These are phyloP conservation scores for Apostichopus californicus DNA, from an alignment of 35 echinoderm and acorn worm genomes.

Conservation along the genomic window DNA sequence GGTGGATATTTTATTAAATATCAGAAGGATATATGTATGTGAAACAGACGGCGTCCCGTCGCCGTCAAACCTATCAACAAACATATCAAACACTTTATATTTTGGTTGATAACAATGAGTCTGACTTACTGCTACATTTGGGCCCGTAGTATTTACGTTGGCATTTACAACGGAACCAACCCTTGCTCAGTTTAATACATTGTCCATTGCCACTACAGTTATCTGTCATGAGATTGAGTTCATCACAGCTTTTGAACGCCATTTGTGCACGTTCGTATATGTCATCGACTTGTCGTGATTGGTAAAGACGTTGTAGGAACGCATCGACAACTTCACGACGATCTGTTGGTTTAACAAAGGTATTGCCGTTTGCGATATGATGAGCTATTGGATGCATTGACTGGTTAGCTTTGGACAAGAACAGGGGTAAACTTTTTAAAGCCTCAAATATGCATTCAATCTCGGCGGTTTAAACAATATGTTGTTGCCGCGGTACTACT, in stretches of 20 bases:
- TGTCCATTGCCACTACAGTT: not conserved
- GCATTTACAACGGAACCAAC: not conserved
- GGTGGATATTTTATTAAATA: too few relatives aligned
- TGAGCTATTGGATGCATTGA: not conserved
- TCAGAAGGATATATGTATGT: too few relatives aligned
- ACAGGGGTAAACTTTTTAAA: not conserved
- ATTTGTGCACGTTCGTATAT: slow-evolving; percentile 1
- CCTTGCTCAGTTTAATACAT: not conserved
- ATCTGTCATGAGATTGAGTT: not conserved
- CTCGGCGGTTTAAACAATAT: too few relatives aligned
- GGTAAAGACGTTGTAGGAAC: not conserved
- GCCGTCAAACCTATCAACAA: too few relatives aligned
- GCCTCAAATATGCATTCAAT: not conserved
- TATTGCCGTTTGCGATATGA: not conserved
- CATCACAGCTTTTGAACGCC: slow-evolving; percentile 2
- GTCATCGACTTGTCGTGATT: not conserved
- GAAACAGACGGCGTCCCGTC: too few relatives aligned
- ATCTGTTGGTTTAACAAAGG: not conserved
- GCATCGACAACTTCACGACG: not conserved
- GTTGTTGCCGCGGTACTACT: too few relatives aligned
- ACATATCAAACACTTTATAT: too few relatives aligned
- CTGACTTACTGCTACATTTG: slow-evolving; percentile 14
- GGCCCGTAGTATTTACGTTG: not conserved
- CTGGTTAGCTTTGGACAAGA: not conserved
- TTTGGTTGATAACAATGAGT: too few relatives aligned